Evolutionary conservation across 2,888 invertebrate genomes (phyloP), one percentile per base, ranked within the genome.

Genomic region (Caenorhabditis sp.): DNA sequence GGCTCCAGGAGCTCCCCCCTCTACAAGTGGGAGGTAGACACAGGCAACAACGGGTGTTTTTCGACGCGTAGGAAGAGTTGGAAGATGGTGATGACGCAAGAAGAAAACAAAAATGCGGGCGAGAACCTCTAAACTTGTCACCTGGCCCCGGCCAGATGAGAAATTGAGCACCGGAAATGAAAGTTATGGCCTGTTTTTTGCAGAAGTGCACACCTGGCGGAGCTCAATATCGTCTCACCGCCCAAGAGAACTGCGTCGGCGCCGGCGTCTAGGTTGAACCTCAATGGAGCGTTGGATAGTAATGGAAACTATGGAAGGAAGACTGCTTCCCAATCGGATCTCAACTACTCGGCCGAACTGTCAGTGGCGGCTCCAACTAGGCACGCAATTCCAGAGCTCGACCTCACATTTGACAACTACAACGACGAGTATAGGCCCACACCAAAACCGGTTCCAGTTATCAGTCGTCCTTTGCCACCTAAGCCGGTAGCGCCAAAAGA

Each of bases 401-500:
- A 74, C 50, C 20, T 74, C 3, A 20, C 62, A 26, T 72, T 77
- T n/a, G 68, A 78, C 50, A 58, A 71, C 32, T 62, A 58, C 30
- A 63, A 59, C 52, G 75, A 66, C n/a, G 75, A 79, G 43, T 79
- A 75, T 37, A 30, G 71, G 8, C 78, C 78, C 0, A 61, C 74
- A 27, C 74, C 73, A 46, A 73, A 70, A 56, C 65, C 70, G n/a
- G 30, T 45, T n/a, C 70, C 70, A 46, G 55, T 59, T 41, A 35
- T 74, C 55, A 52, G 52, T 20, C 55, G 66, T 41, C 55, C 72
- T 22, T 30, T 55, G 13, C 61, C 66, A 35, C 66, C 72, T 1
- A 78, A 78, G 35, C 55, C 62, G 9, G 65, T 68, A 7, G 78
- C 78, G 45, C 78, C 78, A 22, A 78, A 74, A 48, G 78, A 78